Base-by-base conservation (phyloP, 2,797 vertebrate genomes). In the Huso huso region DNA sequence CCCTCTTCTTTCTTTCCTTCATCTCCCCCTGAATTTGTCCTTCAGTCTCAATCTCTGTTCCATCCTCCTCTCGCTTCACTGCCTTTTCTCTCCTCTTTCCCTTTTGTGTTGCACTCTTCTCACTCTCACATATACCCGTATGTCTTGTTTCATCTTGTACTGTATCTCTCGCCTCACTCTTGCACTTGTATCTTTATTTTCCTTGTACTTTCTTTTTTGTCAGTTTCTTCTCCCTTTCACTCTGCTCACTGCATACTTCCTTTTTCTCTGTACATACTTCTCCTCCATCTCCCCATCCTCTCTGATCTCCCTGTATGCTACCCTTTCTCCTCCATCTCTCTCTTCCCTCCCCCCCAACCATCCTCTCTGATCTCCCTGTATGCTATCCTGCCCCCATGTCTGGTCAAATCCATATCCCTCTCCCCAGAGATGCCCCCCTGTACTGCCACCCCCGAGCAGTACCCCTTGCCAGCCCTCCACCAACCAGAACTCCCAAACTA, bases 391-490 rank as follows among this genome's bases (percentile, higher is more conserved):
- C 55, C 1, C 8, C 55, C 9, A 11, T 13, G 5, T 13, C 18
- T 8, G 61, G 49, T 62, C 37, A 71, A 65, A 69, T 12, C n/a
- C 67, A 72, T 7, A 66, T 67, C 18, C 59, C 69, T 59, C 66
- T 62, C 8, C 23, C 67, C 71, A 71, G 65, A 71, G 66, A 70
- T n/a, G 53, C 59, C n/a, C 68, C 74, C 49, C 62, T 69, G 61
- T 75, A 72, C 69, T 70, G 66, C 61, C 70, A 75, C 66, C 66
- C 65, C 68, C 73, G 67, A 11, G 63, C 63, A 51, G 69, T 70
- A 52, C 76, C 79, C 53, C 76, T 76, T 65, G 75, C 80, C 61
- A 82, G 78, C 69, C 78, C 80, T 7, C 53, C 71, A 13, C 79
- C 76, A 48, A 78, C 71, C 67, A 77, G 78, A 73, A 71, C 51